These are phyloP conservation scores for Porites divaricata DNA, from an alignment of 92 coral and sea anemone genomes.

Conservation along the genomic window DNA sequence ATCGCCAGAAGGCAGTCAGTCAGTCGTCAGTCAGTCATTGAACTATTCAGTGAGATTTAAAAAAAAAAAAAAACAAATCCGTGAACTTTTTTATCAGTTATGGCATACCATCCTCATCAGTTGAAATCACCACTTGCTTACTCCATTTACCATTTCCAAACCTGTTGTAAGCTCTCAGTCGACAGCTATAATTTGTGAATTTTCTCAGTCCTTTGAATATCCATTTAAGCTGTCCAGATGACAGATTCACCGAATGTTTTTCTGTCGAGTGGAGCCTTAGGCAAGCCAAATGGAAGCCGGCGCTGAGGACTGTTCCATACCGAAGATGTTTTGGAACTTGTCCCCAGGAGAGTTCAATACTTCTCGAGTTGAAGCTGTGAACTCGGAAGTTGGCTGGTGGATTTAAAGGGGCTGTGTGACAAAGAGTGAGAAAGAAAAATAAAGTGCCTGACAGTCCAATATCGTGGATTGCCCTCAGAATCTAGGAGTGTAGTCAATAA, in stretches of 20 bases:
- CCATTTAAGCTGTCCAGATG: not conserved
- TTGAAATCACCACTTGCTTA: constrained; percentile 15
- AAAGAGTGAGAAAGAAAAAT: not conserved
- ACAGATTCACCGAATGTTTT: not conserved
- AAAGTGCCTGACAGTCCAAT: not conserved
- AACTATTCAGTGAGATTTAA: too few relatives aligned
- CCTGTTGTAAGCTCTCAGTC: constrained; percentile 30
- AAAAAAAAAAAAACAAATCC: too few relatives aligned
- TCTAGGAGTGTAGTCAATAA: not conserved
- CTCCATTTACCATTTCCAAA: constrained; percentile 41
- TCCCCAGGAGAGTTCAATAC: constrained; percentile 19
- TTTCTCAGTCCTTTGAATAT: constrained; percentile 6
- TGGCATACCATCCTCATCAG: constrained; percentile 37
- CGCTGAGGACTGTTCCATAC: not conserved
- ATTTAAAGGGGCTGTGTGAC: not conserved
- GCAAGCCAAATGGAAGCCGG: constrained; percentile 25
- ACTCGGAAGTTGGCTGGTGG: constrained; percentile 18
- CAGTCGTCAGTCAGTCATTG: too few relatives aligned
- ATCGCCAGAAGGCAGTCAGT: too few relatives aligned
- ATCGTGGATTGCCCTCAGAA: not conserved
- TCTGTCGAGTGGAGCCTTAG: not conserved
- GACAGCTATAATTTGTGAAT: constrained; percentile 17
- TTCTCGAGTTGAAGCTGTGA: constrained; percentile 17
- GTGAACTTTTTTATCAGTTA: too few relatives aligned
- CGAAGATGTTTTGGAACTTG: constrained; percentile 8